Evolutionary conservation across 2,113 vertebrate species (phyloP).

Genomic region (Suncus etruscus): DNA sequence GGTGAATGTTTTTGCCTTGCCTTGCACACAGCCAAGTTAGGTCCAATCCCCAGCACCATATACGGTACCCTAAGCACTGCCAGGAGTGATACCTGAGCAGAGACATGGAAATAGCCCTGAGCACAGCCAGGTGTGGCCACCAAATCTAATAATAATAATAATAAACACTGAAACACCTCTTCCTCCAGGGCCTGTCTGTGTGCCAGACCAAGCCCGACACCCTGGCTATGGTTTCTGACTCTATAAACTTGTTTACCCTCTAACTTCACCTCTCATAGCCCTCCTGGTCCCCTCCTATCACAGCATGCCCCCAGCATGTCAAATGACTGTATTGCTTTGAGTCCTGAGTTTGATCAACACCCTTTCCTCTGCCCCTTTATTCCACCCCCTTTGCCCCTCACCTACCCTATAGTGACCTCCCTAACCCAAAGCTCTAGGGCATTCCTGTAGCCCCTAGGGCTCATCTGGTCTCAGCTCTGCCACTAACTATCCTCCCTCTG

Average conservation of each 20-base stretch:
- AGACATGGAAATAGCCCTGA: too few species aligned
- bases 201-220: not conserved
- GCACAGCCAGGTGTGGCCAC: too few species aligned
- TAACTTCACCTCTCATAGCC: not conserved
- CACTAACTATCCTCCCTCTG: not conserved
- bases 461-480: not conserved
- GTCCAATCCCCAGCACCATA: too few species aligned
- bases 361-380: not conserved
- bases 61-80: too few species aligned
- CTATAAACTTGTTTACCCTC: not conserved
- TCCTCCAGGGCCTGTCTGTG: not conserved
- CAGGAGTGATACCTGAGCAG: too few species aligned
- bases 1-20: too few species aligned
- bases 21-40: too few species aligned
- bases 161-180: not conserved
- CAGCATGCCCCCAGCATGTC: too few species aligned
- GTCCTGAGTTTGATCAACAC: not conserved
- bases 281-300: too few species aligned
- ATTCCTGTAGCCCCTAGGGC: accelerated
- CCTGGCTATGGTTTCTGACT: not conserved
- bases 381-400: not conserved
- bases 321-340: too few species aligned
- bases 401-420: not conserved
- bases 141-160: too few species aligned
- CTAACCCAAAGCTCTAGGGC: not conserved